phyloP scores from a whole-genome alignment of 2,113 vertebrate genomes.

The Trachemys scripta region DNA sequence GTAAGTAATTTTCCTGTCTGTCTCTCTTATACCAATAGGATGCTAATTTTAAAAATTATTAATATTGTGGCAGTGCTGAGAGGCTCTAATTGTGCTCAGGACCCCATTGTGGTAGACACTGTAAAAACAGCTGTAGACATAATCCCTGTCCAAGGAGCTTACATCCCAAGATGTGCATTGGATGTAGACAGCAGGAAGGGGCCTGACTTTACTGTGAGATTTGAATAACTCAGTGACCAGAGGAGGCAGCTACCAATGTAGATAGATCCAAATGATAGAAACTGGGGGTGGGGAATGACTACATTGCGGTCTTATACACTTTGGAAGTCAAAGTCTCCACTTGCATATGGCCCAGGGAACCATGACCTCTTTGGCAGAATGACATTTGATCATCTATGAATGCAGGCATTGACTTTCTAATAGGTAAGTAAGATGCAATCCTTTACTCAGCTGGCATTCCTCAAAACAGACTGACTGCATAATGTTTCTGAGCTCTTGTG shows the following conservation, averaged over 20 bases:
- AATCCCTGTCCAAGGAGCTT: background rate
- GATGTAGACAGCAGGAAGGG: background rate
- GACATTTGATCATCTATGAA: background rate
- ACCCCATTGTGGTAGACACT: background rate
- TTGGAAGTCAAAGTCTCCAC: background rate
- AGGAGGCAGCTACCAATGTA: background rate
- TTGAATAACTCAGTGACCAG: background rate
- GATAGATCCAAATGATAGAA: background rate
- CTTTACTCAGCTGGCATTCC: background rate
- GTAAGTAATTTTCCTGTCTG: background rate
- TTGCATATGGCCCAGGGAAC: background rate
- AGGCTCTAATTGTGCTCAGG: background rate
- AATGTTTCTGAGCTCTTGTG: background rate
- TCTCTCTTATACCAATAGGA: background rate
- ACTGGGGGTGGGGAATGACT: background rate
- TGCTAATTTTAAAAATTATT: background rate
- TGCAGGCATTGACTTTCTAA: background rate
- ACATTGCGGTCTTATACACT: background rate
- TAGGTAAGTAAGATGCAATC: background rate
- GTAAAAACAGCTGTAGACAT: background rate
- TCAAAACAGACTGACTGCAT: background rate
- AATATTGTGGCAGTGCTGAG: background rate
- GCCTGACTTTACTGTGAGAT: background rate
- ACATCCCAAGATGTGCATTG: background rate
- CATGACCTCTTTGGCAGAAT: background rate